A percentile compares a stretch with the other conserved stretches of the same genome.
Evolutionary conservation across 2,797 vertebrate species (phyloP).

Genomic region (Cetoscarus ocellatus): DNA sequence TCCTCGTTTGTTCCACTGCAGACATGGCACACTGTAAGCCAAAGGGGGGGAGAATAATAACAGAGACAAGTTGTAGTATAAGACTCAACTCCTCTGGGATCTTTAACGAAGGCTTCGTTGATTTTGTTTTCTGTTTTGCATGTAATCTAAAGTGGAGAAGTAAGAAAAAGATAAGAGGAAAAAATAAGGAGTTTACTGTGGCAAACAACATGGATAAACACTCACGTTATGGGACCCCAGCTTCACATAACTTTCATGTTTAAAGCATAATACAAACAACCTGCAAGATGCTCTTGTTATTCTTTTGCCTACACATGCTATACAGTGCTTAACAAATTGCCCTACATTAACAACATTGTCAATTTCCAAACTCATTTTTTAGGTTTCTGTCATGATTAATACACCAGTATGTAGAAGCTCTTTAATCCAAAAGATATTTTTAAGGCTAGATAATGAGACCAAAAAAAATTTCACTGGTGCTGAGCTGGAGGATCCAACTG

Average conservation of each 20-base stretch:
- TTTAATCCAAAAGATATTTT: no score
- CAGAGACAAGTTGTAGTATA: not conserved
- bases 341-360: no score
- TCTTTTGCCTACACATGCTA: no score
- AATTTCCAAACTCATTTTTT: no score
- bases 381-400: no score
- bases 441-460: no score
- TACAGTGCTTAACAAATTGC: no score
- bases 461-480: no score
- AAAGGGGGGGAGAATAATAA: conserved; percentile 7
- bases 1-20: conserved; percentile 28
- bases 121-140: not conserved
- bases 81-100: not conserved
- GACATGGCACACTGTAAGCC: not conserved
- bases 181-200: not conserved
- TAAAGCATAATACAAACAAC: no score
- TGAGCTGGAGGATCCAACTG: no score
- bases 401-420: no score
- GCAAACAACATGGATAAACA: not conserved
- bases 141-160: not conserved
- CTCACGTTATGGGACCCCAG: not conserved
- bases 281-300: no score
- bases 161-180: not conserved
- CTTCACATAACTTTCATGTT: not conserved
- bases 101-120: not conserved